These are phyloP conservation scores for Riparia riparia DNA, from an alignment of 2,113 vertebrate species.

Conservation along the genomic window DNA sequence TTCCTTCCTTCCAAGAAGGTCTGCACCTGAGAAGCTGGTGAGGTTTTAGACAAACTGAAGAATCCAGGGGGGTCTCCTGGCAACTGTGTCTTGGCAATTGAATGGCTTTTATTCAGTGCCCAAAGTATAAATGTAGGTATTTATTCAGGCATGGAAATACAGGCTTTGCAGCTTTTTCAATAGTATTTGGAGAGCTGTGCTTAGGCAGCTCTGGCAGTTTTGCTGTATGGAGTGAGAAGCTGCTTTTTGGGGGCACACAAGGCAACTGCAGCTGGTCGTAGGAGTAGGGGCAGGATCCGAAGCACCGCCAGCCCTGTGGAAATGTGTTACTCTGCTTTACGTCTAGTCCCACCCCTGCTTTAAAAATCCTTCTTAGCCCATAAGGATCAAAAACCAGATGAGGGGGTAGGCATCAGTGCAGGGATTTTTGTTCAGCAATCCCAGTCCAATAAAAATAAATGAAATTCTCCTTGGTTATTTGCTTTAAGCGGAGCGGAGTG, in stretches of 20 bases:
- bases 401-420: neutral
- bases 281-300: accelerated
- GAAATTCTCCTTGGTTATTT: slow-evolving; percentile 20
- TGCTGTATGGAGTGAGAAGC: neutral
- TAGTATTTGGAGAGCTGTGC: neutral
- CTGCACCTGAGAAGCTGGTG: neutral
- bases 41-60: neutral
- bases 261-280: accelerated
- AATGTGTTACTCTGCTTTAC: neutral
- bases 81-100: neutral
- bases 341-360: neutral
- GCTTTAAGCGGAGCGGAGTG: neutral
- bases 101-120: neutral
- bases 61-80: neutral
- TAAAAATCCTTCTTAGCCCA: neutral
- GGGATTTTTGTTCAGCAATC: neutral
- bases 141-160: neutral
- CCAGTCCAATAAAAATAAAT: slow-evolving; percentile 47
- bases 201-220: neutral
- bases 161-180: neutral
- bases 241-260: neutral
- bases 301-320: neutral
- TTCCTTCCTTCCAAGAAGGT: neutral
- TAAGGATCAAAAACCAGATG: neutral
- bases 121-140: neutral